phyloP scores from a whole-genome alignment of 2,888 invertebrate genomes.

The Julus scandinavius region DNA sequence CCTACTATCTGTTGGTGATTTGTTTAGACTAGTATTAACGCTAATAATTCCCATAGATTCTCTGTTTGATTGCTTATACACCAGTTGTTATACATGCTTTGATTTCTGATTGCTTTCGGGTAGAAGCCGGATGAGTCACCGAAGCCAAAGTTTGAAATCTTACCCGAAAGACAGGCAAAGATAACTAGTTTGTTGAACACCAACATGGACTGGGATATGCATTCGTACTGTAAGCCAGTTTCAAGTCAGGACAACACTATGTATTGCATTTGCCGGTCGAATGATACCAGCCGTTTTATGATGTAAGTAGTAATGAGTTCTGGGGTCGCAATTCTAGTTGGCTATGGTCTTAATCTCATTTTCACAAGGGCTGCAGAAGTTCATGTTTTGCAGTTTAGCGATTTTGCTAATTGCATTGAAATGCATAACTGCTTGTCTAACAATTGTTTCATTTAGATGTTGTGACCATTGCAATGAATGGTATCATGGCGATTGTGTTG shows the following conservation, averaged over 20 bases:
- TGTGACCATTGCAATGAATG: conserved; percentile 98
- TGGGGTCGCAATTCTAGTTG: background rate
- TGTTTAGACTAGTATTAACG: too few species aligned
- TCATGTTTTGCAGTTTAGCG: too few species aligned
- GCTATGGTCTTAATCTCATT: too few species aligned
- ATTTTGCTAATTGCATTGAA: too few species aligned
- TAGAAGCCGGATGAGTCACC: background rate
- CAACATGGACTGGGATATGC: conserved; percentile 56
- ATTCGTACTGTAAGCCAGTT: conserved; percentile 57
- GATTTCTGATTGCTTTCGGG: too few species aligned
- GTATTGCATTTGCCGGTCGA: conserved; percentile 94
- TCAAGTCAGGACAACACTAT: conserved; percentile 63
- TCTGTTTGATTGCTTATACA: too few species aligned
- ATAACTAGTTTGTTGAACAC: conserved; percentile 56
- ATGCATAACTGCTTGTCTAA: background rate
- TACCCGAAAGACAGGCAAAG: conserved; percentile 80
- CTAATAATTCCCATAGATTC: too few species aligned
- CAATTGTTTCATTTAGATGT: conserved; percentile 70
- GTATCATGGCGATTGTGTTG: conserved; percentile 98
- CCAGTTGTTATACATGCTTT: too few species aligned
- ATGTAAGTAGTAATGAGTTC: conserved; percentile 74
- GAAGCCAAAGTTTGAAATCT: conserved; percentile 74
- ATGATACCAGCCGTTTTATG: conserved; percentile 95
- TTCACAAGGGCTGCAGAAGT: too few species aligned
- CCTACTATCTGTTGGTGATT: too few species aligned